phyloP scores from a whole-genome alignment of 2,888 invertebrate genomes.

The Morpho deidamia region DNA sequence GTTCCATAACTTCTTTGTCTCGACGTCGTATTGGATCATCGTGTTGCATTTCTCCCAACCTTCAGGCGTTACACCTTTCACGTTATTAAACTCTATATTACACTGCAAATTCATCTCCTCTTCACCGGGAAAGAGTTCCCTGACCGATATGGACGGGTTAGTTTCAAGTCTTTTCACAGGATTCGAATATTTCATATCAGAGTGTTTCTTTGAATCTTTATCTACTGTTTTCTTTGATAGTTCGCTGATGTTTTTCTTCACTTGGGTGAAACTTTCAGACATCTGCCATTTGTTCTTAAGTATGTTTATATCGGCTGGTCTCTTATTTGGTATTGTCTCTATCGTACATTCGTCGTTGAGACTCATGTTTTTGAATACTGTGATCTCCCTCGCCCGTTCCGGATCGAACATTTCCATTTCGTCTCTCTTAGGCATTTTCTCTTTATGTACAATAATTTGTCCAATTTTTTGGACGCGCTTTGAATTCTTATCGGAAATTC shows the following conservation, averaged over 20 bases:
- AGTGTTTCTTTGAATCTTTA: constrained; percentile 58
- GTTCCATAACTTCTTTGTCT: constrained; percentile 89
- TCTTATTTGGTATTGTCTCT: constrained; percentile 73
- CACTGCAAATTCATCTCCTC: constrained; percentile 89
- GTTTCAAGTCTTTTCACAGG: constrained; percentile 84
- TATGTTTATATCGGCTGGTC: constrained; percentile 63
- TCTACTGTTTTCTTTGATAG: constrained; percentile 61
- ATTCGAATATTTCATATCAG: constrained; percentile 71
- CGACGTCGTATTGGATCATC: constrained; percentile 88
- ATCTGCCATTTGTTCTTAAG: constrained; percentile 75
- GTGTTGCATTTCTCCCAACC: constrained; percentile 91
- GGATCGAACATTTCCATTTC: constrained; percentile 39
- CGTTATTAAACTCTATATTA: constrained; percentile 85
- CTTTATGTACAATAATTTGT: constrained; percentile 54
- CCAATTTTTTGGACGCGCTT: constrained; percentile 68
- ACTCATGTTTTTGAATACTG: constrained; percentile 58
- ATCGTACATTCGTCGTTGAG: constrained; percentile 80
- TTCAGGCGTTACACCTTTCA: constrained; percentile 85
- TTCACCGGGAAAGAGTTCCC: constrained; percentile 89
- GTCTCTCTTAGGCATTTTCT: constrained; percentile 39
- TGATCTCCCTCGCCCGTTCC: constrained; percentile 44
- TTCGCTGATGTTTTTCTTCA: constrained; percentile 69
- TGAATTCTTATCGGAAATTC: constrained; percentile 61
- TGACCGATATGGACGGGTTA: constrained; percentile 89
- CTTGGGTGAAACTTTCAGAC: constrained; percentile 71